Evolutionary conservation across 2,888 invertebrate genomes (phyloP).

Genomic region (Morpho helenor): DNA sequence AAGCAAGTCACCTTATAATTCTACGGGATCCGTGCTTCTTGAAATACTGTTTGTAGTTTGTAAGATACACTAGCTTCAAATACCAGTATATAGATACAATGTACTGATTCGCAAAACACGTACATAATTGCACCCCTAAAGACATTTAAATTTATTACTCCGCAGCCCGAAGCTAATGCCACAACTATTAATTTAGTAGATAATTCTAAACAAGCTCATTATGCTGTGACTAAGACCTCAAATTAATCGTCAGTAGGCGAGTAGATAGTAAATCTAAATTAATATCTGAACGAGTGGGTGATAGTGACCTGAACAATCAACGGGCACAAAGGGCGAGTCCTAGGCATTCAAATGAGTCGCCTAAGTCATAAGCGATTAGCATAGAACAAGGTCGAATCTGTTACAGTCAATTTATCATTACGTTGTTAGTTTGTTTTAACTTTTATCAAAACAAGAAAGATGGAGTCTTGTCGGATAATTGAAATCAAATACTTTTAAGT

Average conservation of each 20-base stretch:
- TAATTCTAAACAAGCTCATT: slow-evolving; percentile 36
- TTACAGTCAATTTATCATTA: too few relatives aligned
- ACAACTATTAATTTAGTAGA: slow-evolving; percentile 35
- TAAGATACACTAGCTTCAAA: too few relatives aligned
- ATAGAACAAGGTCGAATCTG: too few relatives aligned
- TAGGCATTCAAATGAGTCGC: slow-evolving; percentile 37
- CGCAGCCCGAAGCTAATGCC: slow-evolving; percentile 26
- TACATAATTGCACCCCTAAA: slow-evolving; percentile 22
- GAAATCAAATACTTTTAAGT: too few relatives aligned
- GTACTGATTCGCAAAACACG: slow-evolving; percentile 7
- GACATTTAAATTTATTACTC: slow-evolving; percentile 23
- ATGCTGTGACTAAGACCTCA: slow-evolving; percentile 40
- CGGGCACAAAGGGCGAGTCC: slow-evolving; percentile 50
- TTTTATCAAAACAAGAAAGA: too few relatives aligned
- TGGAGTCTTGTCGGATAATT: too few relatives aligned
- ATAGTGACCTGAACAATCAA: slow-evolving; percentile 63
- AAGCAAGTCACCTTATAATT: too few relatives aligned
- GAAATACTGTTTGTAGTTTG: too few relatives aligned
- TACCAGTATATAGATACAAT: neutral
- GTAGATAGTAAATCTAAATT: slow-evolving; percentile 64
- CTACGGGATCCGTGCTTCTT: too few relatives aligned
- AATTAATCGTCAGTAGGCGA: slow-evolving; percentile 45
- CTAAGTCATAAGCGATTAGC: slow-evolving; percentile 30
- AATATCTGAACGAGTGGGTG: slow-evolving; percentile 64
- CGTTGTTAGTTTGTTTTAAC: too few relatives aligned